A percentile compares a stretch with the other conserved stretches of the same genome.
phyloP scores from a whole-genome alignment of 2,797 vertebrate genomes.

The Microtus agrestis region DNA sequence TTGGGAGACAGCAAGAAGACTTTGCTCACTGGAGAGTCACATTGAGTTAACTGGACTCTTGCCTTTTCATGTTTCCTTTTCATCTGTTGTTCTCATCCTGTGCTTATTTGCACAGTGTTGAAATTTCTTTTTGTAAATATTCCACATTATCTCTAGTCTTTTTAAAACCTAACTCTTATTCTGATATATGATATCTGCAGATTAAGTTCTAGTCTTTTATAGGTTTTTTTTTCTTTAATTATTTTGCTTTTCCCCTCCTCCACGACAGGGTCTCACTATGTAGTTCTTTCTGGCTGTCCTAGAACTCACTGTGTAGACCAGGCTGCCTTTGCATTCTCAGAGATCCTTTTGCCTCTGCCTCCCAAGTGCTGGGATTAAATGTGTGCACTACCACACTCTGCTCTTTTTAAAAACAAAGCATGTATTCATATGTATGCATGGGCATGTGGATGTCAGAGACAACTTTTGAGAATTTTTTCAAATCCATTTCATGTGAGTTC shows the following conservation, averaged over 20 bases:
- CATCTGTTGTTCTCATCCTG: conserved; percentile 43
- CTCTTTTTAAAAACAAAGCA: neutral
- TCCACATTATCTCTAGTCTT: conserved; percentile 50
- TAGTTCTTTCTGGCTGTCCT: neutral
- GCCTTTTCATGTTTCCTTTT: conserved; percentile 48
- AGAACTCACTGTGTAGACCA: neutral
- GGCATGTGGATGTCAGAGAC: neutral
- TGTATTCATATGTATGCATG: neutral
- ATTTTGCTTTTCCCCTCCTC: neutral
- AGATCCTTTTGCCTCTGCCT: neutral
- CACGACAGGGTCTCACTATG: neutral
- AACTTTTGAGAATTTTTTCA: neutral
- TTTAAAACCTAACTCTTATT: conserved; percentile 24
- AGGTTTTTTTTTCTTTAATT: neutral
- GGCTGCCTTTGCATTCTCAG: neutral
- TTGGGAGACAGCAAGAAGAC: conserved; percentile 4
- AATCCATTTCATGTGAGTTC: neutral
- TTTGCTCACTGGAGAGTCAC: conserved; percentile 46
- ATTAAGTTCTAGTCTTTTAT: neutral
- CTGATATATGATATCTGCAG: conserved; percentile 1
- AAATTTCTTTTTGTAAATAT: conserved; percentile 41
- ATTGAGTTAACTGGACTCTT: conserved; percentile 47
- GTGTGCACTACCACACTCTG: neutral
- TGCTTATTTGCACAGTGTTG: conserved; percentile 47
- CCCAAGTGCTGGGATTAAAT: neutral